These are phyloP conservation scores for Ceryle rudis DNA, from an alignment of 2,797 vertebrate species.

Conservation along the genomic window DNA sequence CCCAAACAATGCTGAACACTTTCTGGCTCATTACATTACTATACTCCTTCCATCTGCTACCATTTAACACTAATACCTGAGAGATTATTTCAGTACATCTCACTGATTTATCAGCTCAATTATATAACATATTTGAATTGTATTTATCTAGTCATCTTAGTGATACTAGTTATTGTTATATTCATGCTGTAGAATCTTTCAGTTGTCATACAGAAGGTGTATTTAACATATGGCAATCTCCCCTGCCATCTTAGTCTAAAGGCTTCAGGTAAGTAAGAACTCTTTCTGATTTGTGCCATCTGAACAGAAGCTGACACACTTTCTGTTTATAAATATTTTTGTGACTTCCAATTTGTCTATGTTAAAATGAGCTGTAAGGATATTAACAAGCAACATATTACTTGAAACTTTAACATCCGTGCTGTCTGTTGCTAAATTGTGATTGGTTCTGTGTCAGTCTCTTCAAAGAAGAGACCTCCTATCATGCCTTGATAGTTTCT, in stretches of 20 bases:
- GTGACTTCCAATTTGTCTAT: background rate
- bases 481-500: background rate
- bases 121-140: background rate
- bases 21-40: background rate
- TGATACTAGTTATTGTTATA: background rate
- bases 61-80: background rate
- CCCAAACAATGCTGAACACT: background rate
- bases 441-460: background rate
- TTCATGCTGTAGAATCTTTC: background rate
- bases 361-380: background rate
- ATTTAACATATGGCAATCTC: background rate
- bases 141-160: background rate
- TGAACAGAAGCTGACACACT: background rate
- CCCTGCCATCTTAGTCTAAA: background rate
- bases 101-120: background rate
- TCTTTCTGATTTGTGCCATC: background rate
- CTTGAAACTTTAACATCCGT: background rate
- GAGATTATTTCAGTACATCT: background rate
- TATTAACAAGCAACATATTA: background rate
- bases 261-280: background rate
- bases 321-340: background rate
- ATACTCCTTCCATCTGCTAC: background rate
- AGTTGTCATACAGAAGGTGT: fast-evolving
- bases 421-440: background rate
- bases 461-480: background rate